phyloP scores from a whole-genome alignment of 2,888 invertebrate genomes.

The Melolontha melolontha region DNA sequence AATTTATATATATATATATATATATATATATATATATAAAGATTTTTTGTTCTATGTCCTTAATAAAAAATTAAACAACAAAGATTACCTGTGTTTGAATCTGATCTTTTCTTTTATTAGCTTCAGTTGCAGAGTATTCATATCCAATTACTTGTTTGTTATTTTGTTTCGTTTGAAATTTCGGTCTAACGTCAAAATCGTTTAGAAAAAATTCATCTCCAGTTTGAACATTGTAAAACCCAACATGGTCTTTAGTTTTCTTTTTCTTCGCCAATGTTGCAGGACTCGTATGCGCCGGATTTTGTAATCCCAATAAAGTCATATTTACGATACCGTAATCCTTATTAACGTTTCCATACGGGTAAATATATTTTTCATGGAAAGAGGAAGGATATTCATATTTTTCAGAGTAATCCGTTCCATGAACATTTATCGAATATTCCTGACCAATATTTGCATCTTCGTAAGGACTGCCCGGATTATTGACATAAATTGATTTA shows the following conservation, averaged over 20 bases:
- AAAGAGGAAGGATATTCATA: slow-evolving; percentile 12
- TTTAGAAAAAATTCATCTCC: slow-evolving; percentile 43
- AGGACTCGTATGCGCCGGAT: background rate
- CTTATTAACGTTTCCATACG: slow-evolving; percentile 14
- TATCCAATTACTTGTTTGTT: slow-evolving; percentile 31
- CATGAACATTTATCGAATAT: background rate
- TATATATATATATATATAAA: too few species aligned
- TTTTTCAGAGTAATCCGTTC: background rate
- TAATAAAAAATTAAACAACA: too few species aligned
- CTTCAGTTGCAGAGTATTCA: slow-evolving; percentile 22
- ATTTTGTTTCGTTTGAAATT: slow-evolving; percentile 39
- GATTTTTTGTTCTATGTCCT: too few species aligned
- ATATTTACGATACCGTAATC: slow-evolving; percentile 4
- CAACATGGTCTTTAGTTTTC: slow-evolving; percentile 17
- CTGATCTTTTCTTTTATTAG: slow-evolving; percentile 7
- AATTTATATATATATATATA: too few species aligned
- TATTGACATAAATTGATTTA: slow-evolving; percentile 1
- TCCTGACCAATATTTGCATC: background rate
- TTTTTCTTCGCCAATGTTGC: background rate
- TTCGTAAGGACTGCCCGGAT: slow-evolving; percentile 4
- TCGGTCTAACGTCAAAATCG: slow-evolving; percentile 39
- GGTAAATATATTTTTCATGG: slow-evolving; percentile 13
- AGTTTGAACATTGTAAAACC: slow-evolving; percentile 43
- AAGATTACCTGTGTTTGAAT: slow-evolving; percentile 17
- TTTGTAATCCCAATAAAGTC: background rate